Base-by-base conservation (phyloP, 2,888 invertebrate genomes). In the Clusia tigrina region DNA sequence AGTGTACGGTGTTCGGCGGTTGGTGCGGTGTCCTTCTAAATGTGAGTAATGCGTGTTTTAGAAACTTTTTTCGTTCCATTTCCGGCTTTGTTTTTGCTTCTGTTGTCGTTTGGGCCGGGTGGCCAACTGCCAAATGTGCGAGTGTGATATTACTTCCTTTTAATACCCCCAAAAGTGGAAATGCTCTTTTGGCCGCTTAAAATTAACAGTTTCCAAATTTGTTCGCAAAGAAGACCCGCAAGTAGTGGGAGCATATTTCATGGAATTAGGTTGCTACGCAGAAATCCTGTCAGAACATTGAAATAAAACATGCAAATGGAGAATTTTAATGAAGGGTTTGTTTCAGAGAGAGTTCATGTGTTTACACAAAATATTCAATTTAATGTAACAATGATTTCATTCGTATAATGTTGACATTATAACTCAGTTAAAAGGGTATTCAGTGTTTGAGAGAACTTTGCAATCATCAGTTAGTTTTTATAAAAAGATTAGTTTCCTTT, bases 181-280 rank as follows among this genome's bases (percentile, higher is more conserved):
- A 42, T 42, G n/a, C n/a, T 2, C 42, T 42, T 42, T 42, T n/a
- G n/a, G 42, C 15, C 42, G 42, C 10, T 42, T 42, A 42, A 42
- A 42, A 6, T 42, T 10, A 42, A n/a, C 15, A 42, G n/a, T 17
- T 42, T n/a, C 42, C 32, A 42, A 42, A 42, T 42, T 42, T 15
- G n/a, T 42, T 5, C 42, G 42, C n/a, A 42, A 15, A n/a, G 10
- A 32, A 32, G 32, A 6, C n/a, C n/a, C n/a, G n/a, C n/a, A n/a
- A n/a, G n/a, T n/a, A n/a, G n/a, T n/a, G n/a, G n/a, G 12, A 9
- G n/a, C 42, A 42, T 42, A 42, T 42, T 42, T 42, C 42, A 42
- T 10, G 10, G 42, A 15, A 42, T 42, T 42, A 42, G 32, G 32
- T 32, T 32, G 32, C 32, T n/a, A n/a, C n/a, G n/a, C n/a, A n/a